Evolutionary conservation across 1,140 invertebrate species (phyloP), one percentile per base, ranked within the genome.

Genomic region (Procambarus clarkii): DNA sequence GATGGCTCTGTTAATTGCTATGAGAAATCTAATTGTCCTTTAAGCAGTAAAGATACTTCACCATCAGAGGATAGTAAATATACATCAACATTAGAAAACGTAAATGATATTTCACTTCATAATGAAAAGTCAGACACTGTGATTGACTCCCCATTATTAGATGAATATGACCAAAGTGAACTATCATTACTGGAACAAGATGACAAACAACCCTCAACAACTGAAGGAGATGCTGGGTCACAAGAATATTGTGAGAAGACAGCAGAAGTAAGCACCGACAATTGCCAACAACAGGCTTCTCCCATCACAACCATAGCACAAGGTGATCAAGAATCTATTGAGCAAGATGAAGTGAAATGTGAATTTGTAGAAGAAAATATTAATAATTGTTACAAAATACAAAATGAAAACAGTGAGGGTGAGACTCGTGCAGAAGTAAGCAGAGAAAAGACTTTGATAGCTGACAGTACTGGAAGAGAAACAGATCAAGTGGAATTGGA

Each of bases 101-200:
- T 8, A 24, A n/a, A 44, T 11, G n/a, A 18, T 54, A 34, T 2
- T 60, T 48, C 44, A 64, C 48, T 24, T 60, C 34, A 60, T 60
- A 13, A 58, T 78, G 50, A 58, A 54, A 34, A 58, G 9, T 74
- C 69, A 3, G 71, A 44, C 44, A 58, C n/a, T 24, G 21, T 60
- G 5, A 2, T 50, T 15, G 24, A 60, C 34, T 60, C 34, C 34
- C 24, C 84, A 24, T 5, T 54, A 46, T 7, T 46, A 13, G 60
- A 69, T 64, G 81, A 85, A 71, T 44, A 84, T 78, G 88, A 91
- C 76, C 81, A 86, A 58, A 91, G 88, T 91, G 88, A 83, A 46
- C 58, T 86, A 34, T 21, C 46, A 24, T 79, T 91, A 80, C 77
- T 91, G 3, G 74, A 5, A 60, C 46, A 83, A 83, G 64, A 87